These are phyloP conservation scores for Bothrops jararaca DNA, from an alignment of 2,113 vertebrate genomes.

Conservation along the genomic window DNA sequence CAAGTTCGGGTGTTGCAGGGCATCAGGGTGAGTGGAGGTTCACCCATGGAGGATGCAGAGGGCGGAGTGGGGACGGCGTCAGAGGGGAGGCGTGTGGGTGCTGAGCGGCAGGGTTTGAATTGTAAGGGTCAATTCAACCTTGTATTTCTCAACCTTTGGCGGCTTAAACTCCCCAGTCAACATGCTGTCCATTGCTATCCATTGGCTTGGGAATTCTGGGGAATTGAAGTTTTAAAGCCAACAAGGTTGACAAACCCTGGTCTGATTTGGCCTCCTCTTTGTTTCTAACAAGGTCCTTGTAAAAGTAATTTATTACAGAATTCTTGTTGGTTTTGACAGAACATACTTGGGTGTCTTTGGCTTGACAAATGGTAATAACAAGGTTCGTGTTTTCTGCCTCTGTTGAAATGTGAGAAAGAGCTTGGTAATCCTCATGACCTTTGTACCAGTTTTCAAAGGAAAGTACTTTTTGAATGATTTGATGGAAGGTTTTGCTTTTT, in stretches of 20 bases:
- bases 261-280: background rate
- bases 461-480: background rate
- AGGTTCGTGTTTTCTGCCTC: background rate
- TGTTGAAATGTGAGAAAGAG: background rate
- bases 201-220: background rate
- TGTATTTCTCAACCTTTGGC: background rate
- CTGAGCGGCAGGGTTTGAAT: background rate
- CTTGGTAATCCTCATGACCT: background rate
- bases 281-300: too few relatives aligned
- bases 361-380: background rate
- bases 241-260: background rate
- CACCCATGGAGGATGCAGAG: background rate
- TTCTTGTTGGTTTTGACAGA: background rate
- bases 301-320: background rate
- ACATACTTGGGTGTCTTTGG: background rate
- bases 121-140: background rate
- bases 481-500: background rate
- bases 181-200: background rate
- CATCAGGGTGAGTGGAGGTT: slow-evolving; percentile 80
- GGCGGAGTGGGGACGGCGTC: background rate
- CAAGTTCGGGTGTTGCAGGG: slow-evolving; percentile 89
- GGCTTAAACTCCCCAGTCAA: background rate
- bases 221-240: background rate
- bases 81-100: background rate
- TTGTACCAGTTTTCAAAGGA: background rate